Evolutionary conservation across 64 coral and sea anemone species (phyloP), one percentile per base, ranked within the genome.

Genomic region (Montipora efflorescens): DNA sequence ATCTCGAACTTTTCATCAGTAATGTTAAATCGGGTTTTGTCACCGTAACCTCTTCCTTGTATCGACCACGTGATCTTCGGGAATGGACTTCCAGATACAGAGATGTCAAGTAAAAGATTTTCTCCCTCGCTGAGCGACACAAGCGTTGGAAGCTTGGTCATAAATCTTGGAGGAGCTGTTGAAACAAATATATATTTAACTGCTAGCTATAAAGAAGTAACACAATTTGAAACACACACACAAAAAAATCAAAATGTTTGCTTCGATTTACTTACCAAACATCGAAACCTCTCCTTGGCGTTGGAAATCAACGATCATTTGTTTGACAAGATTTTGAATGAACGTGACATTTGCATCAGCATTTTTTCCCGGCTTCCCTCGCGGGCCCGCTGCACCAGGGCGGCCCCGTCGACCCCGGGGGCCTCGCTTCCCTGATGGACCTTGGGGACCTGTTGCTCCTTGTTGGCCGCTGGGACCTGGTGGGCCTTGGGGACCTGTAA

Each of bases 161-260:
- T 75, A 46, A 94, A 94, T 4, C 51, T 61, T 44, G 92, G 84
- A 87, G 85, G 69, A 72, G 80, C 92, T 94, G 61, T 69, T 20
- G 82, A 13, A 20, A 4, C 9, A 64, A 64, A 14, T 4, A 19
- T 0, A 44, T 9, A 45, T 11, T 15, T 48, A 2, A 36, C 1
- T 36, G 28, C 46, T 5, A 14, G 61, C 15, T 12, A 16, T 19
- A 1, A 64, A 0, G 3, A 64, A 4, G 61, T 3, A 15, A 15
- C 13, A 16, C 14, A 64, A 14, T 64, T 64, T 3, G 59, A 64
- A 1, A 28, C 61, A 55, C 52, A 66, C 20, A 1, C 68, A 1
- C 20, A 22, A 22, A 71, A 71, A 6, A 4, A 18, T 0, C 13
- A 50, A 4, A 19, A 4, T n/a, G 7, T 58, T 21, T 55, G 18